Conservation (phyloP, 2,797 vertebrate genomes). For the Manis pentadactyla region DNA sequence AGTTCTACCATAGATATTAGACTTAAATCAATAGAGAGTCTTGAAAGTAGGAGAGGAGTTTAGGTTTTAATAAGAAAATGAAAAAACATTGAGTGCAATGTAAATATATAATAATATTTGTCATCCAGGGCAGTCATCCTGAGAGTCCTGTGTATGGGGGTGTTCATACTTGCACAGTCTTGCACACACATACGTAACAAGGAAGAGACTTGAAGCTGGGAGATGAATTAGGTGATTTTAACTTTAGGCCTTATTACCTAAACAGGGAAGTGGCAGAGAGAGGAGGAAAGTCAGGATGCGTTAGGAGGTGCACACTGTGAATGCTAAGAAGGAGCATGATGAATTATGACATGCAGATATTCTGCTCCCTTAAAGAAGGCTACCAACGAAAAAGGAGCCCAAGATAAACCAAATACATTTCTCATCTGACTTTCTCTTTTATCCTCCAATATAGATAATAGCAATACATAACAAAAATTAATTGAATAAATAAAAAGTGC, state of each 20-base stretch:
- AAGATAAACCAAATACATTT: not conserved
- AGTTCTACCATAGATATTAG: not conserved
- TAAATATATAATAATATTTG: not conserved
- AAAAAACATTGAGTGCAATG: not conserved
- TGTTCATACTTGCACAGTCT: not conserved
- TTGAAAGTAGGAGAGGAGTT: not conserved
- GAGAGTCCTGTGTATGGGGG: not conserved
- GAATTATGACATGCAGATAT: not conserved
- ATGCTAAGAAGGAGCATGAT: not conserved
- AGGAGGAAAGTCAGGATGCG: not conserved
- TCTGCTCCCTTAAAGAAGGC: not conserved
- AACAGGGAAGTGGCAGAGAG: not conserved
- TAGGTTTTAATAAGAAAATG: not conserved
- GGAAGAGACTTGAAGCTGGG: not conserved
- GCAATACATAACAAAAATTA: not conserved
- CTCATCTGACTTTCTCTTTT: not conserved
- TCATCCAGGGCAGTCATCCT: not conserved
- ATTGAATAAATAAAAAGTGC: conserved; percentile 5
- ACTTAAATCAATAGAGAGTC: not conserved
- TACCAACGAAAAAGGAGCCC: not conserved
- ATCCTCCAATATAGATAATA: conserved; percentile 18
- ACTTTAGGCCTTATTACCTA: not conserved
- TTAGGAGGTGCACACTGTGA: not conserved
- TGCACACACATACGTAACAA: not conserved
- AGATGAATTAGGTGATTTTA: not conserved